phyloP scores from a whole-genome alignment of 2,797 vertebrate genomes.

The Malurus leucopterus region DNA sequence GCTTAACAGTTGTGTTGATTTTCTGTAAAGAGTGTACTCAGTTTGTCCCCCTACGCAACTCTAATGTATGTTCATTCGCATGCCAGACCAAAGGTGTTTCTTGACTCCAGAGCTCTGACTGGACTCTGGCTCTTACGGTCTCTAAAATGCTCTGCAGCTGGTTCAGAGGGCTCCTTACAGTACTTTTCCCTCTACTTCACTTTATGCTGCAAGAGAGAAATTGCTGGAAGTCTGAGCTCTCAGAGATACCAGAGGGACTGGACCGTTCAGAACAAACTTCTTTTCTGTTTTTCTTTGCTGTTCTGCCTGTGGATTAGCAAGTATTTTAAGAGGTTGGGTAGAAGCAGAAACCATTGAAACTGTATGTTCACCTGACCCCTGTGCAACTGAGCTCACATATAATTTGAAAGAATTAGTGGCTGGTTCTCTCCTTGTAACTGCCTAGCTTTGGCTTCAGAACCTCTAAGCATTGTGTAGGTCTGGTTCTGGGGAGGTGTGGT shows the following conservation, averaged over 20 bases:
- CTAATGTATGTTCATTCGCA: neutral
- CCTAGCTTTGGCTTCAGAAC: neutral
- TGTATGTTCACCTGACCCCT: neutral
- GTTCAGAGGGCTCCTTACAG: neutral
- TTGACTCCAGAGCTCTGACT: neutral
- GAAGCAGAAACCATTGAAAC: neutral
- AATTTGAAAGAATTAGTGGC: neutral
- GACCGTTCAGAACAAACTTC: neutral
- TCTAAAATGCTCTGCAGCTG: neutral
- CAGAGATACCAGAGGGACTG: neutral
- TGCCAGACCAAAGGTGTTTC: neutral
- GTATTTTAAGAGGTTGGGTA: neutral
- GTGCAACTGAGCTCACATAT: neutral
- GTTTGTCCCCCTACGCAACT: neutral
- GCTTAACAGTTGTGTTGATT: neutral
- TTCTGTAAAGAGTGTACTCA: neutral
- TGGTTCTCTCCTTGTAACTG: neutral
- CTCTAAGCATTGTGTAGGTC: neutral
- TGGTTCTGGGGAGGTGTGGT: neutral
- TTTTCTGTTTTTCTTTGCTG: neutral
- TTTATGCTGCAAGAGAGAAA: neutral
- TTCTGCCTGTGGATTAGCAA: neutral
- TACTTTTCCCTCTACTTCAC: neutral
- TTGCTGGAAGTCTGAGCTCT: neutral
- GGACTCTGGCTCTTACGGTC: neutral